Base-by-base conservation (phyloP, 2,888 invertebrate genomes). In the Pecten maximus region DNA sequence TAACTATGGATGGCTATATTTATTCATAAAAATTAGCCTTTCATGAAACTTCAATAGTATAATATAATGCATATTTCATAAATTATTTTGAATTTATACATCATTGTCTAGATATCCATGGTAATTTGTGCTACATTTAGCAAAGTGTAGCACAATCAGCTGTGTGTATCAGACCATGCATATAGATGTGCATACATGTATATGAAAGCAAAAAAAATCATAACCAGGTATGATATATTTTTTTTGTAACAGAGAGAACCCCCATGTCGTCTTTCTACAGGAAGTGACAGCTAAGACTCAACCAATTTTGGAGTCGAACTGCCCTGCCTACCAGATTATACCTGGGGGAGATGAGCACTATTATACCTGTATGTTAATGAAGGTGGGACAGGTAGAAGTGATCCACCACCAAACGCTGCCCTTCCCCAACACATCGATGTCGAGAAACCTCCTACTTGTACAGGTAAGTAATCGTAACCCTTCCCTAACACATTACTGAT, bases 201-300 rank as follows among this genome's bases (percentile, higher is more conserved):
- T n/a, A n/a, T n/a, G n/a, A n/a, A n/a, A n/a, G n/a, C n/a, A n/a
- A n/a, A n/a, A n/a, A n/a, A n/a, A n/a, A n/a, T n/a, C n/a, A n/a
- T n/a, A n/a, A n/a, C n/a, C n/a, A n/a, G n/a, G n/a, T 44, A 88
- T 44, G 19, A 40, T 1, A 88, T 44, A 8, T 15, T 40, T 40
- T 86, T 86, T 16, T 74, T 89, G 60, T 94, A 95, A 87, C 95
- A 97, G 97, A 90, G 97, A 97, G 92, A 96, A 97, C 40, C 97
- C 97, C 19, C 97, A 97, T 94, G 96, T 97, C 44, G 97, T 97
- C 0, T 97, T 97, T 93, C 96, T 98, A 28, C 97, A 98, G 96
- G 98, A 98, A 95, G 97, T 97, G 16, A 96, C 97, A 1, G 96
- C 97, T 0, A 95, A 96, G 28, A 96, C 97, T 0, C 96, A 97